Conservation (phyloP, 2,797 vertebrate genomes). For the Netta rufina region DNA sequence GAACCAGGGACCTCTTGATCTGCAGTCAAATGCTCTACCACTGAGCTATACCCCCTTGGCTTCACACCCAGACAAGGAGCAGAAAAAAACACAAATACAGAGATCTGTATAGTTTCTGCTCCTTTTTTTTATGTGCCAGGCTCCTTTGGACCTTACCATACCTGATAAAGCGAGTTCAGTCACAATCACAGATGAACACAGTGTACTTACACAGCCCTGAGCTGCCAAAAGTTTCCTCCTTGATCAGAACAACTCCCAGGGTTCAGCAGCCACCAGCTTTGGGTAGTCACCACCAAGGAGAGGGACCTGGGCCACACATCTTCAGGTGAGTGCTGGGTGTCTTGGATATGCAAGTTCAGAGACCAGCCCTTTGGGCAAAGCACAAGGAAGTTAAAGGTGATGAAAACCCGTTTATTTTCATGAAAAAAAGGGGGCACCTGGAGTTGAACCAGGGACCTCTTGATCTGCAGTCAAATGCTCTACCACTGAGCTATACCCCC, state of each 20-base stretch:
- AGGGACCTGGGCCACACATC: too few relatives aligned
- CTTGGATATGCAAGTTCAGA: background rate
- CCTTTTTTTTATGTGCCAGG: background rate
- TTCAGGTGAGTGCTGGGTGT: background rate
- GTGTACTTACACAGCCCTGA: too few relatives aligned
- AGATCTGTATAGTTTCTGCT: too few relatives aligned
- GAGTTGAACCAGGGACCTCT: conserved; percentile 69
- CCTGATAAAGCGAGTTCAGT: too few relatives aligned
- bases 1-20: conserved; percentile 59
- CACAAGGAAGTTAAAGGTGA: too few relatives aligned
- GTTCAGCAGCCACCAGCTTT: too few relatives aligned
- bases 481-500: conserved; percentile 35
- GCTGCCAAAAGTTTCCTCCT: background rate
- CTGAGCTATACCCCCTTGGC: too few relatives aligned
- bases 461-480: conserved; percentile 71
- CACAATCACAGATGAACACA: background rate
- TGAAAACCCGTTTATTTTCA: too few relatives aligned
- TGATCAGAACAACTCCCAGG: background rate
- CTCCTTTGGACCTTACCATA: too few relatives aligned
- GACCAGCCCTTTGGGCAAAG: background rate
- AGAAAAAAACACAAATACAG: background rate
- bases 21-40: conserved; percentile 65
- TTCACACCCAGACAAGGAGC: too few relatives aligned
- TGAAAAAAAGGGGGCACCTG: conserved; percentile 53
- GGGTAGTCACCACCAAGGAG: too few relatives aligned